Base-by-base conservation (phyloP, 2,113 vertebrate species). In the Poeciliopsis prolifica region DNA sequence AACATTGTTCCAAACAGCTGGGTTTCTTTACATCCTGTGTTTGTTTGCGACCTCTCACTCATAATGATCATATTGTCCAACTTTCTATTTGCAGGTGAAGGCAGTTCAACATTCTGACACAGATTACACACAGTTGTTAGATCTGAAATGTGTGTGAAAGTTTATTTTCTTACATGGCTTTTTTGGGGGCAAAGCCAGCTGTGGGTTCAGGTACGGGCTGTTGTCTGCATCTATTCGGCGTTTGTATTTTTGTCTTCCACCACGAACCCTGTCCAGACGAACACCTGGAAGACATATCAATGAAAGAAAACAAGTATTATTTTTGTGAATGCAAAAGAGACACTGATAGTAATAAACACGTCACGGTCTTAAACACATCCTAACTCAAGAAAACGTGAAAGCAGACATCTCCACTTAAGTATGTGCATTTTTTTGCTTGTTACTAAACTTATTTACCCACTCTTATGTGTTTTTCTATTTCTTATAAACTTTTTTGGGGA, bases 171-270 rank as follows among this genome's bases (percentile, higher is more conserved):
- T 95, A 99, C 98, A 99, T 97, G 97, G 98, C 96, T 99, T 99
- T 96, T 99, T 99, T 87, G 97, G 95, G 70, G 98, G 98, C 90
- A 99, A 95, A 88, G 97, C 96, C 94, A 99, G 94, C 91, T 99
- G 98, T 81, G 98, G 98, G 91, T 99, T 99, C 95, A 99, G 95
- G 91, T 98, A 99, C 0, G 98, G 97, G 88, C 98, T 99, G 93
- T 99, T 99, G 92, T 99, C 98, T 26, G 98, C 98, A 77, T 99
- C 98, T 98, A 99, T 99, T 95, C 98, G 96, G 81, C 98, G 98
- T 91, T 99, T 99, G 92, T 99, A 99, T 93, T 99, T 99, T 95
- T 99, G 98, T 87, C 98, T 96, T 77, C 98, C 98, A 62, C 98
- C 98, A 12, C 98, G 98, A 87, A 99, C 98, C 95, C 98, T 95